phyloP scores from a whole-genome alignment of 1,140 invertebrate genomes.

The Laodelphax striatellus region DNA sequence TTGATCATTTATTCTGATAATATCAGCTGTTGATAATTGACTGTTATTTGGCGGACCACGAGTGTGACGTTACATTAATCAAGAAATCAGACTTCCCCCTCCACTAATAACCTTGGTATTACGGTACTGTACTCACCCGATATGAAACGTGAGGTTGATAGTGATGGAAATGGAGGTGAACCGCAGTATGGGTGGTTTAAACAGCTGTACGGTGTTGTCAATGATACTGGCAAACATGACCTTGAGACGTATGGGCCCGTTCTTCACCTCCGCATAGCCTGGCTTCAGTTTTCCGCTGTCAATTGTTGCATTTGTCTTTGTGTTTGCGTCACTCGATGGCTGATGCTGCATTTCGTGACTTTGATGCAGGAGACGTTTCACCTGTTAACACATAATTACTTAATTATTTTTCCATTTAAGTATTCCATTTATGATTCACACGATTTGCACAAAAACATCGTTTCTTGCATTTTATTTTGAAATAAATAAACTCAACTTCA shows the following conservation, averaged over 20 bases:
- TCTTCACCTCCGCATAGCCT: background rate
- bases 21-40: no score
- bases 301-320: no score
- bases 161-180: conserved; percentile 72
- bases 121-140: conserved; percentile 44
- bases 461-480: no score
- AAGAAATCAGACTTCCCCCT: no score
- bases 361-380: conserved; percentile 10
- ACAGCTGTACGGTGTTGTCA: conserved; percentile 67
- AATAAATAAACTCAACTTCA: no score
- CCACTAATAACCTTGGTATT: no score
- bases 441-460: no score
- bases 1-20: no score
- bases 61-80: no score
- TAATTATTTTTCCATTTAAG: no score
- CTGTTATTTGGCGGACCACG: no score
- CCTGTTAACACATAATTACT: background rate
- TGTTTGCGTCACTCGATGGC: background rate
- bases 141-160: conserved; percentile 81
- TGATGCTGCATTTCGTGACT: background rate
- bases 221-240: conserved; percentile 62
- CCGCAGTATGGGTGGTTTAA: conserved; percentile 62
- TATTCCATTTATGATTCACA: no score
- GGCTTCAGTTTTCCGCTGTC: background rate
- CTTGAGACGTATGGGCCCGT: conserved; percentile 22